phyloP scores from a whole-genome alignment of 2,888 invertebrate genomes.

The Dicyrtoma fusca region DNA sequence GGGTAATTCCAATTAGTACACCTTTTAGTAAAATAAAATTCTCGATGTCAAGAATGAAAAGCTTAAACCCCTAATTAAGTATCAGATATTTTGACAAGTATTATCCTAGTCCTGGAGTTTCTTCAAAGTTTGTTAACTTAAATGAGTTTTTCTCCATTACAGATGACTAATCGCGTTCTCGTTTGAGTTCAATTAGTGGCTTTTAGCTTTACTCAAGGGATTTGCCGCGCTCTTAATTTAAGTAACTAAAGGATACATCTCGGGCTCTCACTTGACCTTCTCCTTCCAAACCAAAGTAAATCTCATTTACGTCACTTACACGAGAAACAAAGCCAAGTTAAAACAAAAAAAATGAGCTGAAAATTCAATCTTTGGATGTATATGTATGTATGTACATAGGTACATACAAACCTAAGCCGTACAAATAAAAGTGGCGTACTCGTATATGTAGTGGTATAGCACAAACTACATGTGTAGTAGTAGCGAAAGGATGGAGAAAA shows the following conservation, averaged over 20 bases:
- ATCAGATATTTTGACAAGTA: conserved; percentile 30
- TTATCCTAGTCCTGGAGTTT: background rate
- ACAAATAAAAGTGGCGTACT: no score
- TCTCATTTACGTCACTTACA: conserved; percentile 10
- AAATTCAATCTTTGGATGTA: no score
- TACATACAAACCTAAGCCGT: no score
- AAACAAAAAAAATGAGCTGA: no score
- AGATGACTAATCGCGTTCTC: background rate
- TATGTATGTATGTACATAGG: no score
- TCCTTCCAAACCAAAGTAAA: background rate
- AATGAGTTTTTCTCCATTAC: conserved; percentile 20
- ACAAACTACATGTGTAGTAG: no score
- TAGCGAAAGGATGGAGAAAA: conserved; percentile 34
- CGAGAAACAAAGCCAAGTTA: no score
- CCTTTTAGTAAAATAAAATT: background rate
- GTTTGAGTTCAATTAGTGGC: conserved; percentile 28
- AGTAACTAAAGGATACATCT: background rate
- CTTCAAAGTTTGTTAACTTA: conserved; percentile 7
- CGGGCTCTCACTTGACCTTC: background rate
- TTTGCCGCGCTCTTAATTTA: conserved; percentile 19
- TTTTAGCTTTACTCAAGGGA: conserved; percentile 20
- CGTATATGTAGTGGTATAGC: no score
- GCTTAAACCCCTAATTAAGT: conserved; percentile 17
- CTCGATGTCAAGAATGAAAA: background rate
- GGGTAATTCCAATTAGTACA: background rate